Base-by-base conservation (phyloP, 2,113 vertebrate genomes). In the Cinclus mexicanus region DNA sequence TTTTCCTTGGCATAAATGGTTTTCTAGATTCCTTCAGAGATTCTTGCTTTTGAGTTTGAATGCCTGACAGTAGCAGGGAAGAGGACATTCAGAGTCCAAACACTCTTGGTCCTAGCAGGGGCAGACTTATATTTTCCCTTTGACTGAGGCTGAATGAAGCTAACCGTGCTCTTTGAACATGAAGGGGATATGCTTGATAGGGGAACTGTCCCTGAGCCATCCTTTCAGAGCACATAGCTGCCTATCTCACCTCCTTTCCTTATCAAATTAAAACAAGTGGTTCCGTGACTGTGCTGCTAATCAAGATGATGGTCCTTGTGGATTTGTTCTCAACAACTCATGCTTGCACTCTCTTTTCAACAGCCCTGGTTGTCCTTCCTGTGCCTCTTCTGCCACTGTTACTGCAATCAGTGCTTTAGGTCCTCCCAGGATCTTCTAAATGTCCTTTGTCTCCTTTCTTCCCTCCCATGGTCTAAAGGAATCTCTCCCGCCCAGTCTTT, bases 191-290 rank as follows among this genome's bases (percentile, higher is more conserved):
- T 93, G 7, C 47, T 79, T 85, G 67, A 72, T 63, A 89, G 87
- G 29, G 26, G 21, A 20, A 35, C 87, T 85, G 50, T 95, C 24
- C 22, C 86, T 59, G 70, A 95, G 90, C 55, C 82, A 83, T 52
- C 31, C 50, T 85, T 85, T 85, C 6, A 3, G 59, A 84, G 61
- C 46, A 39, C 53, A 7, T 59, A 70, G 85, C 94, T 87, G 81
- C 55, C 81, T 95, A 95, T 94, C 87, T 95, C 53, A 83, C 84
- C 35, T 91, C 67, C 47, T 80, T 93, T 89, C 47, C 78, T 94
- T 95, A 96, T 90, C 87, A 83, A 2, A 28, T 91, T 83, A 86
- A 93, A 95, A 91, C 78, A 93, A 96, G 55, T 90, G 56, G 29
- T 55, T 95, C 69, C 0, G 11, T 97, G 91, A 90, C 37, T 92